phyloP scores from a whole-genome alignment of 2,113 vertebrate species.

The Amphilophus citrinellus region DNA sequence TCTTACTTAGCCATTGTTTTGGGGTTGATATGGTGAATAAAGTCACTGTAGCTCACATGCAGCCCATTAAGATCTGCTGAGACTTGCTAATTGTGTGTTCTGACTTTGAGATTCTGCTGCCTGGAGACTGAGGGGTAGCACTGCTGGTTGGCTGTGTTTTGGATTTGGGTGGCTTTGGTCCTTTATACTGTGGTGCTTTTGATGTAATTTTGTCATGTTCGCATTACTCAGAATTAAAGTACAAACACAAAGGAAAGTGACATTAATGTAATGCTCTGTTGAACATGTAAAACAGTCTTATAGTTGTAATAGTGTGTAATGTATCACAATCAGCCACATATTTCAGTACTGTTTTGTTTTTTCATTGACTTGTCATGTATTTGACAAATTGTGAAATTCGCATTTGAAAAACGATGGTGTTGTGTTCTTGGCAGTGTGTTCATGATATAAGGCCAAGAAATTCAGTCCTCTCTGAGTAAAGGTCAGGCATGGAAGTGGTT shows the following conservation, averaged over 20 bases:
- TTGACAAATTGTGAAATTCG: not conserved
- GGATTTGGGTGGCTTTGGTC: not conserved
- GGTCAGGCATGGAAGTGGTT: slow-evolving; percentile 34
- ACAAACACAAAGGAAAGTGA: not conserved
- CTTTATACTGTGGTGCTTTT: not conserved
- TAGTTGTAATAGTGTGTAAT: not conserved
- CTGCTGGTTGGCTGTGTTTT: not conserved
- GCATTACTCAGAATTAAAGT: not conserved
- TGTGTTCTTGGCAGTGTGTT: not conserved
- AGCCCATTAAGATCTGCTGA: too few relatives aligned
- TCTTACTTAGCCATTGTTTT: too few relatives aligned
- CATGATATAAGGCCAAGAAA: slow-evolving; percentile 17
- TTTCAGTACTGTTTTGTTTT: not conserved
- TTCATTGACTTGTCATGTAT: not conserved
- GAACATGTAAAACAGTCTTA: not conserved
- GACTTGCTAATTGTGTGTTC: too few relatives aligned
- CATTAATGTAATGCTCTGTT: not conserved
- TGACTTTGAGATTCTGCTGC: too few relatives aligned
- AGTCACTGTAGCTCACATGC: too few relatives aligned
- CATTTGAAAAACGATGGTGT: not conserved
- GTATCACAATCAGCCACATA: not conserved
- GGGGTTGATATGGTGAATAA: too few relatives aligned
- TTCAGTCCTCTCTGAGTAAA: slow-evolving; percentile 43
- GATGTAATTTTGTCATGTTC: not conserved
- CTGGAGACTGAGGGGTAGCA: too few relatives aligned